phyloP scores from a whole-genome alignment of 2,113 vertebrate species.

The Microtus ochrogaster region DNA sequence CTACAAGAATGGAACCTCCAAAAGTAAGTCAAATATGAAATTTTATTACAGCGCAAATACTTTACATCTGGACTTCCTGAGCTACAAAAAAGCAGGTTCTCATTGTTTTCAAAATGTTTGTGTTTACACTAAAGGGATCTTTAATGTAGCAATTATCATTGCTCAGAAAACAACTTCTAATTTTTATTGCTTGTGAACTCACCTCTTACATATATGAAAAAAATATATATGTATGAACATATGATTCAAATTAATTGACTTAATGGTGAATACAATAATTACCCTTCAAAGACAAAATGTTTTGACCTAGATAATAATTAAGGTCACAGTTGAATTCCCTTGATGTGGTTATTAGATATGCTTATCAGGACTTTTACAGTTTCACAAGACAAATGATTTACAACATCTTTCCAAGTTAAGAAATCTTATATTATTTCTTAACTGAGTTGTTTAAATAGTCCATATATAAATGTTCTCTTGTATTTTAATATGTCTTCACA shows the following conservation, averaged over 20 bases:
- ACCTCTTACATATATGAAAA: background rate
- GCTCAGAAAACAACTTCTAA: background rate
- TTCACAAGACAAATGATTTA: background rate
- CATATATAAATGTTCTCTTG: background rate
- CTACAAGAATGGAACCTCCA: background rate
- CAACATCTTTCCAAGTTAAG: background rate
- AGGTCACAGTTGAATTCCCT: background rate
- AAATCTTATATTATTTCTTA: background rate
- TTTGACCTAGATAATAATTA: background rate
- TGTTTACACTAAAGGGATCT: background rate
- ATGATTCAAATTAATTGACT: background rate
- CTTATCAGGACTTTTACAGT: background rate
- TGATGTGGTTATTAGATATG: background rate
- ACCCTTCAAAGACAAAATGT: background rate
- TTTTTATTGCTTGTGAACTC: background rate
- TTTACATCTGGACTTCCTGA: background rate
- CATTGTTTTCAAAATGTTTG: background rate
- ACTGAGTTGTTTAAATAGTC: background rate
- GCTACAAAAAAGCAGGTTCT: background rate
- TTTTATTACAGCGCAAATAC: background rate
- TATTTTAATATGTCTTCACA: background rate
- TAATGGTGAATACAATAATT: background rate
- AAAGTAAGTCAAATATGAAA: background rate
- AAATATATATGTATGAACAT: background rate
- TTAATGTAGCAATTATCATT: background rate